A percentile compares a stretch with the other conserved stretches of the same genome.
Conservation (phyloP, 1,140 invertebrate genomes). For the Nymphalis io region DNA sequence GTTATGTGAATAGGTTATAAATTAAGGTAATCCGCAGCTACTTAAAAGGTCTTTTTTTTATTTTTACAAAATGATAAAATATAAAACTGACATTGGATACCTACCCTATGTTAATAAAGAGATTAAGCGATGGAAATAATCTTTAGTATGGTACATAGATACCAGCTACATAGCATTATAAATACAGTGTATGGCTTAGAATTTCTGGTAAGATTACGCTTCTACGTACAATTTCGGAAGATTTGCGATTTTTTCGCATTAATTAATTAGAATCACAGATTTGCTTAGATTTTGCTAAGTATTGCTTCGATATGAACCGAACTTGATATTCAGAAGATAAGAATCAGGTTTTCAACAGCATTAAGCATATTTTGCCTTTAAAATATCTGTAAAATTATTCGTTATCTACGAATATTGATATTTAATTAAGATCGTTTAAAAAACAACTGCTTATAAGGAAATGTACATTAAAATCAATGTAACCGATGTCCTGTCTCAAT, state of each 20-base stretch:
- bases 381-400: background rate
- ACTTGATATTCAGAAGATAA: background rate
- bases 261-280: constrained; percentile 1
- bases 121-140: too few species aligned
- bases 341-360: constrained; percentile 2
- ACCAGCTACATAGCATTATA: too few species aligned
- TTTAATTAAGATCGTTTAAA: constrained; percentile 22
- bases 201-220: background rate
- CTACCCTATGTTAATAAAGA: too few species aligned
- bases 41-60: too few species aligned
- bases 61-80: too few species aligned
- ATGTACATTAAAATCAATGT: constrained; percentile 34
- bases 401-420: constrained; percentile 1
- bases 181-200: too few species aligned
- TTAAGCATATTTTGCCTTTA: background rate
- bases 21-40: too few species aligned
- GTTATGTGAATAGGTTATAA: too few species aligned
- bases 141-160: too few species aligned
- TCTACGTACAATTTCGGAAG: background rate
- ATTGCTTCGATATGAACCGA: background rate
- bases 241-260: background rate
- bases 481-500: constrained; percentile 38
- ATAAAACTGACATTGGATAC: too few species aligned
- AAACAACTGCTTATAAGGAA: constrained; percentile 20
- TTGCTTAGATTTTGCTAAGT: background rate